Conservation (phyloP, 2,888 invertebrate genomes). For the Phragmatobia fuliginosa region DNA sequence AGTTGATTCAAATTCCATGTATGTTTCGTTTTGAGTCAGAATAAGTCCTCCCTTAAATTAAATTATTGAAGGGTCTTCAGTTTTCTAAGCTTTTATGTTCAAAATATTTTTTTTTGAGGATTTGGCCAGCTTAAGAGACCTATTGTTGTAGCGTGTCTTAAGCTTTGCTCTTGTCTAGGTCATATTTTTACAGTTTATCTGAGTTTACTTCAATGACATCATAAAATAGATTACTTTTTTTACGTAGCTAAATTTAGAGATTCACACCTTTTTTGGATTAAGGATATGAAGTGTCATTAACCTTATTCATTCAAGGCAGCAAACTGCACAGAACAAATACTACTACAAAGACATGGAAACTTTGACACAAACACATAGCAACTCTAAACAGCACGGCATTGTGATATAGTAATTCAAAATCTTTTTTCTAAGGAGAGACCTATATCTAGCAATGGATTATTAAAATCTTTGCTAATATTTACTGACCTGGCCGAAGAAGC, state of each 20-base stretch:
- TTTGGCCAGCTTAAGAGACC: slow-evolving; percentile 9
- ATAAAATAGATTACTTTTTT: neutral
- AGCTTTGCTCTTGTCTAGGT: neutral
- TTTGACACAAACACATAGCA: too few relatives aligned
- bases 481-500: too few relatives aligned
- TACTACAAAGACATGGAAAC: too few relatives aligned
- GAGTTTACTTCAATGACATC: neutral
- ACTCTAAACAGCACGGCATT: neutral
- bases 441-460: neutral
- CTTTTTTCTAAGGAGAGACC: neutral
- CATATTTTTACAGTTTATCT: neutral
- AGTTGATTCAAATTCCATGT: neutral
- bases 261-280: neutral
- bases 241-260: neutral
- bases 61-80: neutral
- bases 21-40: neutral
- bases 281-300: too few relatives aligned
- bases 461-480: neutral
- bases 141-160: neutral
- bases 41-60: neutral
- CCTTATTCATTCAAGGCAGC: too few relatives aligned
- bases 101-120: slow-evolving; percentile 30
- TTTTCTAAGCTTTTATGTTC: slow-evolving; percentile 19
- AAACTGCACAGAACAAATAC: too few relatives aligned
- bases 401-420: neutral